A percentile compares a stretch with the other conserved stretches of the same genome.
phyloP scores from a whole-genome alignment of 2,797 vertebrate species.

The Coendou prehensilis region DNA sequence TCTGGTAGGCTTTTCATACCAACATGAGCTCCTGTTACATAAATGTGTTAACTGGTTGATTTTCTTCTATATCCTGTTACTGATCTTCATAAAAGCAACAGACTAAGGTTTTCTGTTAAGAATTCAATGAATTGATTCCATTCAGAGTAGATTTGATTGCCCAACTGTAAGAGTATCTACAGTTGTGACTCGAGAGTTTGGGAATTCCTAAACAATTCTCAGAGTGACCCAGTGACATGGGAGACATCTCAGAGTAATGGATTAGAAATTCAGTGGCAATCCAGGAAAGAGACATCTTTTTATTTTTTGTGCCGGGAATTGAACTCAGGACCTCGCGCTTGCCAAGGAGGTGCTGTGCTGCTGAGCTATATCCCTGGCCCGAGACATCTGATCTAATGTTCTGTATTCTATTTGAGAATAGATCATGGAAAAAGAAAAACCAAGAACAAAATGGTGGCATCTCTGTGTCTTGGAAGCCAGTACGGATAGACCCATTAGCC shows the following conservation, averaged over 20 bases:
- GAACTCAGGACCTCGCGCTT: too few species aligned
- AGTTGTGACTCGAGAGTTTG: background rate
- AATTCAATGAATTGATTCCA: slow-evolving; percentile 33
- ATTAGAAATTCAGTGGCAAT: background rate
- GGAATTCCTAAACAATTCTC: background rate
- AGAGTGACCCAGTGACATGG: background rate
- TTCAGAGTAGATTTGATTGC: background rate
- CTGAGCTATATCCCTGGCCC: too few species aligned
- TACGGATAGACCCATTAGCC: background rate
- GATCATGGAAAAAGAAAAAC: background rate
- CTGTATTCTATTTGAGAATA: background rate
- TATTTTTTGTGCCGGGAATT: too few species aligned
- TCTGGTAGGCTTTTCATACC: background rate
- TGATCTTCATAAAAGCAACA: slow-evolving; percentile 8
- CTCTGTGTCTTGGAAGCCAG: background rate
- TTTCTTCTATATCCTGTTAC: background rate
- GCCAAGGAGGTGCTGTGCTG: too few species aligned
- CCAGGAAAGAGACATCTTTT: background rate
- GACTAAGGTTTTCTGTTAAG: background rate
- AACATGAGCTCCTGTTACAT: slow-evolving; percentile 1
- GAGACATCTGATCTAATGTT: background rate
- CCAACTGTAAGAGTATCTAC: background rate
- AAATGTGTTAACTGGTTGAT: background rate
- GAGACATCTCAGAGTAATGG: background rate
- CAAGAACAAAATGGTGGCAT: background rate